Conservation (phyloP, 92 coral and sea anemone species). For the Diadumene lineata region DNA sequence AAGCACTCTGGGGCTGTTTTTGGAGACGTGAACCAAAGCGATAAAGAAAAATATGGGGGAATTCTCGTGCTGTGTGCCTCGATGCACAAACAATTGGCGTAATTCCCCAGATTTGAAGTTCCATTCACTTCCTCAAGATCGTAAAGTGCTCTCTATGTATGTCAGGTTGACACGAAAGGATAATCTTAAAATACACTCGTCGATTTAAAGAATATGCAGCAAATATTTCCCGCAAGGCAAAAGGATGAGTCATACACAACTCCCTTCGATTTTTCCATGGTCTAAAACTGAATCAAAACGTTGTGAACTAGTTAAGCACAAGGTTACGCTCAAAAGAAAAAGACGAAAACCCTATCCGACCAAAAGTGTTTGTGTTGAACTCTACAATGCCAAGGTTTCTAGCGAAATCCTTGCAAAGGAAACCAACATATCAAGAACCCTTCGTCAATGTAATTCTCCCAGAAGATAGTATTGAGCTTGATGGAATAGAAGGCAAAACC, state of each 20-base stretch:
- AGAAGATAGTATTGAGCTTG: too few species aligned
- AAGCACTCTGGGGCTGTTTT: constrained; percentile 69
- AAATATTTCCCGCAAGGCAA: constrained; percentile 24
- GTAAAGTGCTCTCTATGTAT: constrained; percentile 33
- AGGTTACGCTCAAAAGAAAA: constrained; percentile 3
- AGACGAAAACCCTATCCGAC: not conserved
- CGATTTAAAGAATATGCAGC: constrained; percentile 32
- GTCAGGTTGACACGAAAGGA: constrained; percentile 33
- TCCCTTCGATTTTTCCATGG: constrained; percentile 48
- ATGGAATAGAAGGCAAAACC: too few species aligned
- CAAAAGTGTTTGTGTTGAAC: too few species aligned
- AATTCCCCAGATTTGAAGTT: constrained; percentile 17
- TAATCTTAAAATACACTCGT: constrained; percentile 38
- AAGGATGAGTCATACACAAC: constrained; percentile 29
- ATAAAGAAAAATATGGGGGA: not conserved
- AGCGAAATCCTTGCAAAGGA: too few species aligned
- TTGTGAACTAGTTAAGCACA: constrained; percentile 6
- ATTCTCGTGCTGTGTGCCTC: constrained; percentile 26
- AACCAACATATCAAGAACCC: too few species aligned
- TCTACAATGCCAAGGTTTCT: not conserved
- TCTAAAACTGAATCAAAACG: not conserved
- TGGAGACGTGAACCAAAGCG: constrained; percentile 20
- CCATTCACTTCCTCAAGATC: constrained; percentile 43
- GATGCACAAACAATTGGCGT: constrained; percentile 25
- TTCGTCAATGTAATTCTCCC: too few species aligned